Evolutionary conservation across 2,888 invertebrate species (phyloP).

Genomic region (Tipula helvola): DNA sequence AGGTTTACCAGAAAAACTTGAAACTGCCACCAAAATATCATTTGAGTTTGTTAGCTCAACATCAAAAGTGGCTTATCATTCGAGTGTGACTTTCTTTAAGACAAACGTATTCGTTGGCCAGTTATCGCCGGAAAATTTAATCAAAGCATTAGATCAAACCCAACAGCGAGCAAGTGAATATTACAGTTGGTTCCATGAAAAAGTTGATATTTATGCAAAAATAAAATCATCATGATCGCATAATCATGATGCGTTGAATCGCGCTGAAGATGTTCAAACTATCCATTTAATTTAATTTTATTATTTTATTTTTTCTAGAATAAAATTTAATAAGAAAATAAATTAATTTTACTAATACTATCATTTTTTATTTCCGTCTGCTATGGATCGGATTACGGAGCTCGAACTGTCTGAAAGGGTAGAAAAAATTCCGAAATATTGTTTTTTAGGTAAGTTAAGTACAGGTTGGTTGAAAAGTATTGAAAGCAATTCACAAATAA

Average conservation of each 20-base stretch:
- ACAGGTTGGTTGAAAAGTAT: too few species aligned
- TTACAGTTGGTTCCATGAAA: conserved; percentile 63
- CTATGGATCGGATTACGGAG: too few species aligned
- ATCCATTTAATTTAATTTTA: background rate
- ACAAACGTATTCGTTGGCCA: conserved; percentile 37
- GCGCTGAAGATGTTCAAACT: background rate
- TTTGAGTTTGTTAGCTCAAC: background rate
- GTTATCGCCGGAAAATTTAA: conserved; percentile 63
- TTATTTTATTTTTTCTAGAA: background rate
- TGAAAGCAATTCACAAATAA: too few species aligned
- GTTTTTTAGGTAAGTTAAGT: too few species aligned
- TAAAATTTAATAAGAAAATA: background rate
- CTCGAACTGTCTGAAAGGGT: too few species aligned
- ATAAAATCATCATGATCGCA: conserved; percentile 43
- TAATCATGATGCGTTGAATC: too few species aligned
- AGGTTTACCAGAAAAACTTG: background rate
- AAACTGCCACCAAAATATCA: background rate
- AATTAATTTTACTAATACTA: background rate
- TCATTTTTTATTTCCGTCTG: too few species aligned
- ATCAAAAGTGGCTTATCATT: background rate
- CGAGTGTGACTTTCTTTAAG: background rate
- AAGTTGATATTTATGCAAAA: conserved; percentile 61
- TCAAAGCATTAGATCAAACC: conserved; percentile 57
- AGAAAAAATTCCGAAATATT: too few species aligned
- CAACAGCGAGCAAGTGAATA: conserved; percentile 52